Evolutionary conservation across 1,140 invertebrate genomes (phyloP).

Genomic region (Drosophila baimaii): DNA sequence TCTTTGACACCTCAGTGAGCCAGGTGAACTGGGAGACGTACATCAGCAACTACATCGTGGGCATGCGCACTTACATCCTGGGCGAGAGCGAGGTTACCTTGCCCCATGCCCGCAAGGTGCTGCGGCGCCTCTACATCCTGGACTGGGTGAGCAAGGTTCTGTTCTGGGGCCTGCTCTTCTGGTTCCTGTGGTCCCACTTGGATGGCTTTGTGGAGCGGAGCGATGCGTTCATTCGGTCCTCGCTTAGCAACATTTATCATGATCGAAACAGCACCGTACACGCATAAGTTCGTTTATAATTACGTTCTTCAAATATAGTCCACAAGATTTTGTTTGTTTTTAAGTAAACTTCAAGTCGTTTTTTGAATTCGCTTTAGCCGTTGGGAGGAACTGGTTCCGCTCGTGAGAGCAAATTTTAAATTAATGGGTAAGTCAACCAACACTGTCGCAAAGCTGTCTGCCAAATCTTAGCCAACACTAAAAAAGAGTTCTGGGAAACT

Average conservation of each 20-base stretch:
- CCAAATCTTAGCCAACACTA: neutral
- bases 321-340: conserved; percentile 33
- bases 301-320: conserved; percentile 41
- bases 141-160: conserved; percentile 84
- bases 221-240: conserved; percentile 69
- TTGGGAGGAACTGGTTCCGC: conserved; percentile 7
- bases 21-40: conserved; percentile 89
- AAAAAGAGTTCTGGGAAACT: neutral
- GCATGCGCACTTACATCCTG: conserved; percentile 89
- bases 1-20: too few species aligned
- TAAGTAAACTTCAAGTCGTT: conserved; percentile 9
- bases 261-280: conserved; percentile 62
- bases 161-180: conserved; percentile 78
- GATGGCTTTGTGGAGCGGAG: conserved; percentile 71
- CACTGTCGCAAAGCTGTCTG: neutral
- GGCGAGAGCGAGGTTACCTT: conserved; percentile 92
- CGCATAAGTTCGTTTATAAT: conserved; percentile 48
- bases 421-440: neutral
- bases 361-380: neutral
- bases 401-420: neutral
- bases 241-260: conserved; percentile 60
- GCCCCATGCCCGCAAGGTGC: conserved; percentile 87
- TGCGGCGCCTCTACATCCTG: conserved; percentile 86
- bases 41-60: conserved; percentile 89
- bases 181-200: conserved; percentile 84